A percentile compares a stretch with the other conserved stretches of the same genome.
phyloP scores from a whole-genome alignment of 2,888 invertebrate species.

The Branchipolynoe longqiensis region DNA sequence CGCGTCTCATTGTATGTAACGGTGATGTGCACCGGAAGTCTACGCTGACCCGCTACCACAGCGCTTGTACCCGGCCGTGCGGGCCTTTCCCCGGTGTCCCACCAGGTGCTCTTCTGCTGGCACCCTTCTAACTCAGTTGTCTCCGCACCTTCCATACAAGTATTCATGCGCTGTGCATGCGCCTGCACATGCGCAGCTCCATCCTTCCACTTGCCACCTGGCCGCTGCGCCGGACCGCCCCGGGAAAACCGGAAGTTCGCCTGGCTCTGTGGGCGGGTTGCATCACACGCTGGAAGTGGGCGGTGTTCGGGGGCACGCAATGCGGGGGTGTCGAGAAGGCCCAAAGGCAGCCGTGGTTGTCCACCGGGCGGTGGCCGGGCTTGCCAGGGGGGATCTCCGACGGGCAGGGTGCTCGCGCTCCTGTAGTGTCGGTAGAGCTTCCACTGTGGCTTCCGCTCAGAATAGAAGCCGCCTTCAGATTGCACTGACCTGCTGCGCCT shows the following conservation, averaged over 20 bases:
- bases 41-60: background rate
- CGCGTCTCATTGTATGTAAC: slow-evolving; percentile 25
- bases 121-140: too few relatives aligned
- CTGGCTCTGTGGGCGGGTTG: too few relatives aligned
- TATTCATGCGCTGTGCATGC: too few relatives aligned
- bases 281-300: background rate
- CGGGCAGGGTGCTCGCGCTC: too few relatives aligned
- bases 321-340: background rate
- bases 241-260: too few relatives aligned
- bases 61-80: background rate
- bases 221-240: too few relatives aligned
- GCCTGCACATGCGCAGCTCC: too few relatives aligned
- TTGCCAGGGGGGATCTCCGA: background rate
- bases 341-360: too few relatives aligned
- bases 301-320: background rate
- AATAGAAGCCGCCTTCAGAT: background rate
- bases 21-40: background rate
- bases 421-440: slow-evolving; percentile 7
- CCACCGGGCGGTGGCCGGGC: background rate
- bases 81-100: background rate
- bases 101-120: slow-evolving; percentile 9
- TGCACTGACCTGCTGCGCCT: background rate
- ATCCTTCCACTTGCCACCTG: too few relatives aligned
- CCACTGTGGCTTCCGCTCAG: background rate
- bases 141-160: too few relatives aligned